These are phyloP conservation scores for Philotrypesis tridentata DNA, from an alignment of 1,140 invertebrate genomes.

Conservation along the genomic window DNA sequence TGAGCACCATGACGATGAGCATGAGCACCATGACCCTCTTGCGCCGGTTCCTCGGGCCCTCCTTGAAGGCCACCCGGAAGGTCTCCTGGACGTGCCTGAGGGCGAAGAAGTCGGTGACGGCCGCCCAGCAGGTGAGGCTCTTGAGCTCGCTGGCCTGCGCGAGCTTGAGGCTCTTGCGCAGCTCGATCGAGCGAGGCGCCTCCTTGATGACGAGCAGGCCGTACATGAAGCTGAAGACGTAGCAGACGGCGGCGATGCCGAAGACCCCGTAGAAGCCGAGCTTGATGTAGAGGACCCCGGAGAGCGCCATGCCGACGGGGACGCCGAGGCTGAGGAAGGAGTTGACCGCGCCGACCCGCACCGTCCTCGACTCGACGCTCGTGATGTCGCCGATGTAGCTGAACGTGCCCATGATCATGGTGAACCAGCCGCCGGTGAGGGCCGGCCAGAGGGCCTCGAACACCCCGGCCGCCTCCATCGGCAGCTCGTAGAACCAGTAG, in stretches of 20 bases:
- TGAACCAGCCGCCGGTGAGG: slow-evolving; percentile 88
- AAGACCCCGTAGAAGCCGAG: slow-evolving; percentile 89
- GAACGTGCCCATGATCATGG: slow-evolving; percentile 92
- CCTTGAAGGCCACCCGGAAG: slow-evolving; percentile 83
- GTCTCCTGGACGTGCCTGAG: slow-evolving; percentile 83
- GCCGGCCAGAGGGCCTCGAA: slow-evolving; percentile 86
- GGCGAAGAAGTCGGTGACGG: slow-evolving; percentile 80
- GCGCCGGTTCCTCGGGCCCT: slow-evolving; percentile 81
- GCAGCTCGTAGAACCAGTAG: slow-evolving; percentile 84
- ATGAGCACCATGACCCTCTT: slow-evolving; percentile 84
- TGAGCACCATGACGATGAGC: slow-evolving; percentile 87
- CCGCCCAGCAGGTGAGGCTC: slow-evolving; percentile 61
- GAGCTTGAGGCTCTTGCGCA: slow-evolving; percentile 35
- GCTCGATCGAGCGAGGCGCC: slow-evolving; percentile 65
- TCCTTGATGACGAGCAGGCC: slow-evolving; percentile 81
- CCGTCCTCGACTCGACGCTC: slow-evolving; percentile 84
- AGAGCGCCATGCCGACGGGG: slow-evolving; percentile 85
- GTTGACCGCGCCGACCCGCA: slow-evolving; percentile 88
- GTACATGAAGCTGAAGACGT: slow-evolving; percentile 83
- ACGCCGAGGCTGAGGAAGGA: slow-evolving; percentile 86
- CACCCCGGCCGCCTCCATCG: slow-evolving; percentile 84
- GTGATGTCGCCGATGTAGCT: slow-evolving; percentile 92
- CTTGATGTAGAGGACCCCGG: slow-evolving; percentile 80
- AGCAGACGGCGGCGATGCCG: slow-evolving; percentile 81
- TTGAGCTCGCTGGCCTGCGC: slow-evolving; percentile 38